Evolutionary conservation across 2,113 vertebrate genomes (phyloP), one percentile per base, ranked within the genome.

Genomic region (Bagarius yarrelli): DNA sequence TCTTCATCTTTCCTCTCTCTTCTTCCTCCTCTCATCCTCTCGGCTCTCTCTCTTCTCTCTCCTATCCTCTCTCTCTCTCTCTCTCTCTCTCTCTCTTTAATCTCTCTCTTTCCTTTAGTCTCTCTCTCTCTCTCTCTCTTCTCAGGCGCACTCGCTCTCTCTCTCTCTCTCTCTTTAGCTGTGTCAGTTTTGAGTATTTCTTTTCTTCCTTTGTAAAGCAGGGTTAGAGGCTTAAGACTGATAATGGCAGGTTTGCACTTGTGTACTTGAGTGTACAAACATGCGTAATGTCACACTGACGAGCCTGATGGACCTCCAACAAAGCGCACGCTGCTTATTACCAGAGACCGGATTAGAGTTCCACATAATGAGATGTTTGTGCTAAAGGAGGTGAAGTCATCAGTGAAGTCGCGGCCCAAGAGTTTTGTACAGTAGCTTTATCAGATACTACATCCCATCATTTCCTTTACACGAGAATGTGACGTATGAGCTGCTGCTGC

Each of bases 231-330:
- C 52, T 72, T 72, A 72, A 18, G 9, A 53, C 47, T 19, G 25
- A 72, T 53, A 72, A 72, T 72, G 47, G 47, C 25, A 72, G 27
- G 70, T 70, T 70, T 23, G 44, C 44, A 52, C 44, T n/a, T 15
- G 15, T 53, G 25, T 13, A 72, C 70, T 72, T 72, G 70, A 72
- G 70, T 32, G 27, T 53, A 53, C 67, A 70, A 70, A 72, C 70
- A 53, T 12, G 25, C 4, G 47, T 72, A 72, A 30, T 53, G 70
- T 53, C 70, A 72, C 70, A 32, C 70, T 72, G 69, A 71, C 16
- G 25, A 53, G 47, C 27, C 70, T 72, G 70, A 72, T 12, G 50
- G 70, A 72, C 18, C 27, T 50, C 9, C n/a, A 50, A 69, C 66
- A 70, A 70, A 70, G 44, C 13, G 9, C 25, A 18, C 14, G 3